Evolutionary conservation across 2,113 vertebrate species (phyloP), one percentile per base, ranked within the genome.

Genomic region (Varanus komodoensis): DNA sequence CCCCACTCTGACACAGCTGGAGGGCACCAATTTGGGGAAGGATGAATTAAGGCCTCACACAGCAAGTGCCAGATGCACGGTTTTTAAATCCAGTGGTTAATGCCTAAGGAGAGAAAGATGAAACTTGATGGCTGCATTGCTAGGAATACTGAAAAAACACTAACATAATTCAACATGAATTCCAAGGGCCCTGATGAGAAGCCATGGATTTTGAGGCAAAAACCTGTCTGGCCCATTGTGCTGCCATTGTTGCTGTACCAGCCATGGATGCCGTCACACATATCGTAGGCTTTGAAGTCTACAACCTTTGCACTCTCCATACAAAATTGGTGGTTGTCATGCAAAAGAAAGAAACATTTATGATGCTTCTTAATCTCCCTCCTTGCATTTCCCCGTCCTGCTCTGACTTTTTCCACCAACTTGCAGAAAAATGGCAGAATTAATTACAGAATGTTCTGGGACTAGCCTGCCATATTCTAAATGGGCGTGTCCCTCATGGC

Each of bases 121-220:
- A 27, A 9, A 29, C n/a, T 44, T 71, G 29, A 34, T 68, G 11
- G n/a, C 17, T 25, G 29, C 17, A 21, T 21, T 9, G 50, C 52
- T 52, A 32, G 57, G 23, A 54, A 34, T 44, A 68, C 54, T 4
- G 11, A 80, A 64, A 64, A 38, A 80, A 32, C n/a, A 25, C 52
- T 78, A 71, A 67, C 75, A 80, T 25, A 85, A 90, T 80, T 77
- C 71, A 84, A 14, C 29, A 77, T 67, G 57, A 84, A 78, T 77
- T 84, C 27, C 17, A 68, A 5, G 84, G n/a, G 67, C 52, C 54
- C 77, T 81, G 48, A 11, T 88, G 67, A 89, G 14, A 74, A 29
- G 44, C 23, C 44, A 12, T 77, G 44, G 29, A 29, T 23, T 84
- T 73, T 68, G 8, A 84, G 44, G 38, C 52, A 12, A 44, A 78